Evolutionary conservation across 1,140 invertebrate genomes (phyloP).

Genomic region (Araneus ventricosus): DNA sequence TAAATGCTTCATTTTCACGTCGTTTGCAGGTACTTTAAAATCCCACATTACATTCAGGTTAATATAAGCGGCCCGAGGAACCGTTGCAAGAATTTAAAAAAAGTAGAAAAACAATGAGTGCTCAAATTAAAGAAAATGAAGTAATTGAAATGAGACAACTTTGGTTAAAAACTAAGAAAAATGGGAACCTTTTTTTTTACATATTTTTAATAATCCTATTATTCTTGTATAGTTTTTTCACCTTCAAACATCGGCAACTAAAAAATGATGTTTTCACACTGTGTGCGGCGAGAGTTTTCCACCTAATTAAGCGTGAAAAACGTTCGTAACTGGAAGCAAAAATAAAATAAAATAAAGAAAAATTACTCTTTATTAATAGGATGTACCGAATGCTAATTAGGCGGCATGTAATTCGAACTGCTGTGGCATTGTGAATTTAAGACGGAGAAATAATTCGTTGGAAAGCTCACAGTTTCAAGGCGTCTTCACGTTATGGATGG

Average conservation of each 20-base stretch:
- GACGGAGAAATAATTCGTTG: background rate
- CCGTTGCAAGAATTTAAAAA: background rate
- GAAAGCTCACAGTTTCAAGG: background rate
- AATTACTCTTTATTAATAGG: slow-evolving; percentile 32
- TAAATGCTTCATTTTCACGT: background rate
- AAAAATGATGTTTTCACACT: background rate
- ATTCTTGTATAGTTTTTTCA: background rate
- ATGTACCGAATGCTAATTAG: slow-evolving; percentile 37
- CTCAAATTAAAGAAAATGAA: background rate
- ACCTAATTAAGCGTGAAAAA: slow-evolving; percentile 40
- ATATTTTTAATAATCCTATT: slow-evolving; percentile 31
- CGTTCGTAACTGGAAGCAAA: background rate
- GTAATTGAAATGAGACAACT: background rate
- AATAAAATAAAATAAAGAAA: background rate
- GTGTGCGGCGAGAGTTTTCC: background rate
- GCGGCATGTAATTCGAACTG: background rate
- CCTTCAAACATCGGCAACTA: background rate
- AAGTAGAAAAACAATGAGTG: background rate
- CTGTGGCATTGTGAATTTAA: slow-evolving; percentile 2
- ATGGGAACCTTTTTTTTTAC: background rate
- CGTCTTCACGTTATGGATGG: background rate
- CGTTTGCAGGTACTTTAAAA: background rate
- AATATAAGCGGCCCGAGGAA: background rate
- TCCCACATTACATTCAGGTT: background rate
- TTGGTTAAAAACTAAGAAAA: background rate